Base-by-base conservation (phyloP, 2,113 vertebrate genomes). In the Callipepla squamata region DNA sequence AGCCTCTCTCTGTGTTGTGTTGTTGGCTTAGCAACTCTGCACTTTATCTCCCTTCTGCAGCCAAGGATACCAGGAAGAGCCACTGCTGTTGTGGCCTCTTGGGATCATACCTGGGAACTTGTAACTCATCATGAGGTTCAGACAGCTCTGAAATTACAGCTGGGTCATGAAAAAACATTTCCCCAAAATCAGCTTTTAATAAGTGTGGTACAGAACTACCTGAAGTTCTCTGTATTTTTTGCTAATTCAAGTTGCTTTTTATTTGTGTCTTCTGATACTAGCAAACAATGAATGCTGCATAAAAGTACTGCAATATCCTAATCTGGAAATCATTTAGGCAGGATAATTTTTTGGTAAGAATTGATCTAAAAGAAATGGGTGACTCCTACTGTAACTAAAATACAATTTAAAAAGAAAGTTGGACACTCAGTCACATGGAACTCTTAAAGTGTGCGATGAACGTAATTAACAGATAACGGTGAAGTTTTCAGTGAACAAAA, bases 31-130 rank as follows among this genome's bases (percentile, higher is more conserved):
- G 85, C 53, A 83, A 30, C 68, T 87, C 65, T 30, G 30, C 36
- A 17, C 44, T 48, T 87, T 76, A 53, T 67, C 50, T 15, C 38
- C 30, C 42, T 86, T 80, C 48, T 50, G 89, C 79, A 86, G 73
- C 17, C 87, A 89, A 50, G 90, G 83, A 90, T 92, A 89, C 69
- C 63, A 62, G 61, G 62, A 68, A 36, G 32, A 87, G 80, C 50
- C 67, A 63, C 42, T 53, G 75, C 36, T 55, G 69, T 0, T 53
- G 51, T 73, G 51, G 76, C 50, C 81, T 77, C 84, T 85, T 53
- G 48, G 59, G 78, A 81, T 79, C 19, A 32, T 14, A 92, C 69
- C 70, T 87, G 75, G 75, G 85, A 87, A 87, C 40, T 63, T 69
- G 19, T 42, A 51, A 76, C 18, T 69, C 75, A 34, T 3, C 1